Base-by-base conservation (phyloP, 2,888 invertebrate species). In the Opisthograptis luteolata region DNA sequence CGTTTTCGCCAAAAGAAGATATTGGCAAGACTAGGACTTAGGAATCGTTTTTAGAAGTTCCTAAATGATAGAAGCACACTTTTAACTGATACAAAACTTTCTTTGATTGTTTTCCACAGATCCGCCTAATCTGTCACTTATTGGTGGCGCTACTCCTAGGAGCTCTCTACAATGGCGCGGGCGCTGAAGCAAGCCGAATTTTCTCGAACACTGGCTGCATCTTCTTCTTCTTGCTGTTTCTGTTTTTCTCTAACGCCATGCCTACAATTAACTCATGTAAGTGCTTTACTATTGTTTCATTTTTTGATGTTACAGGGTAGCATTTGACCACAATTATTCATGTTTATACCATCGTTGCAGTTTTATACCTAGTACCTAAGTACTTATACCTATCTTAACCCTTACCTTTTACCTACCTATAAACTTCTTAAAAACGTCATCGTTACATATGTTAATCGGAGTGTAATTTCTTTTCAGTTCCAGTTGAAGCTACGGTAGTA, bases 401-500 rank as follows among this genome's bases (percentile, higher is more conserved):
- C 2, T 17, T 3, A 5, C 17, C 17, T 17, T 3, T 3, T 17
- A 17, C 17, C 17, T 17, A 17, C 17, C 5, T 17, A 20, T 20
- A 20, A 20, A 20, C 1, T 20, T n/a, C n/a, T n/a, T n/a, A n/a
- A 3, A 20, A 20, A 20, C 3, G 20, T 7, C 7, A 6, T 20
- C 7, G 5, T 1, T 20, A 1, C 7, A 20, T 20, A 3, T 3
- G 20, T 1, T 7, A 30, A 15, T 2, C 8, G 5, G 9, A 41
- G 7, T n/a, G n/a, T n/a, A n/a, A n/a, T n/a, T n/a, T 50, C 30
- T 55, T 81, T 89, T 71, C 65, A 95, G 95, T 95, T 84, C 95
- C 96, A 0, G 82, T 92, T 27, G 96, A 96, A 81, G 93, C 95
- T 62, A 90, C 92, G 3, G 95, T 95, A 2, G 94, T 96, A 58